phyloP scores from a whole-genome alignment of 1,140 invertebrate genomes.

The Pygmarrhopalites habei region DNA sequence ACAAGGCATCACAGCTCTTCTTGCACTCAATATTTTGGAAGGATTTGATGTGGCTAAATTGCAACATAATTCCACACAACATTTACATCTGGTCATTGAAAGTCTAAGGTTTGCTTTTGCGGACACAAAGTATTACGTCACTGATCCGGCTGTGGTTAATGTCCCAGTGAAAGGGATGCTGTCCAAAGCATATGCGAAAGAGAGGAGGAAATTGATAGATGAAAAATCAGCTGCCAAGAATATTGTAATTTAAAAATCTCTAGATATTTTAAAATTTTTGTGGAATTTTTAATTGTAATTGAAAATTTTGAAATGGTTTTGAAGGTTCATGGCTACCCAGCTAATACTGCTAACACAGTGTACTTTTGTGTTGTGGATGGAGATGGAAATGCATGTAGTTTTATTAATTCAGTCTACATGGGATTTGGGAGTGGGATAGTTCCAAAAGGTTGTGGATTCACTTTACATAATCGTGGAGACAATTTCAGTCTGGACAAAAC shows the following conservation, averaged over 20 bases:
- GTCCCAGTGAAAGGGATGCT: conserved; percentile 43
- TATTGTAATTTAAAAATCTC: too few species aligned
- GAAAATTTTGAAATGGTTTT: conserved; percentile 1
- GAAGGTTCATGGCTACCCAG: conserved; percentile 35
- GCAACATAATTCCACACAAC: conserved; percentile 41
- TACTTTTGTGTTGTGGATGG: conserved; percentile 46
- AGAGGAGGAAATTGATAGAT: conserved; percentile 42
- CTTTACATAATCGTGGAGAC: conserved; percentile 42
- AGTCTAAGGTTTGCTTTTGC: conserved; percentile 44
- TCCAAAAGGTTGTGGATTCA: conserved; percentile 46
- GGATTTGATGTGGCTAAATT: conserved; percentile 41
- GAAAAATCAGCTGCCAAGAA: conserved; percentile 28
- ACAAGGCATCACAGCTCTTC: conserved; percentile 44
- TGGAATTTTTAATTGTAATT: conserved; percentile 3
- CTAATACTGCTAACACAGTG: conserved; percentile 42
- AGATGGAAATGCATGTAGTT: conserved; percentile 44
- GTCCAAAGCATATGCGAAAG: conserved; percentile 43
- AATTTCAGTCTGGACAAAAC: conserved; percentile 33
- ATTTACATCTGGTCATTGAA: conserved; percentile 45
- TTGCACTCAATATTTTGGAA: conserved; percentile 45
- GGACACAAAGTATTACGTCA: conserved; percentile 42
- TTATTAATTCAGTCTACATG: conserved; percentile 46
- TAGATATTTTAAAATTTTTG: conserved; percentile 1
- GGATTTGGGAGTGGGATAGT: conserved; percentile 47
- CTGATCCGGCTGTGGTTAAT: conserved; percentile 41